Conservation (phyloP, 1,140 invertebrate genomes). For the Papilio xuthus region DNA sequence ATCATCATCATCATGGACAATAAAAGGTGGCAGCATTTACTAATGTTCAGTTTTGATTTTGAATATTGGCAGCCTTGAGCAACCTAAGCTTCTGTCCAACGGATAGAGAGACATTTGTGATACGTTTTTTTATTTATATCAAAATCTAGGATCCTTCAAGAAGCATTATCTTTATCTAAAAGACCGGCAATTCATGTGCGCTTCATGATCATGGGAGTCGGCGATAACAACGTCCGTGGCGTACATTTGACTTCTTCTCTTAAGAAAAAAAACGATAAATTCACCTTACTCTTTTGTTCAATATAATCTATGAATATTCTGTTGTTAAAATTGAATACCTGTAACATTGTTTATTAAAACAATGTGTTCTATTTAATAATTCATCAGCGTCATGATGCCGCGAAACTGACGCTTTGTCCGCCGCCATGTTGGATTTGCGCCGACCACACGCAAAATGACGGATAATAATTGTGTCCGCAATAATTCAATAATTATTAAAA, state of each 20-base stretch:
- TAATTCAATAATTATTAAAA: neutral
- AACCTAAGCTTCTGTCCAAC: too few relatives aligned
- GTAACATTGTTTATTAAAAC: neutral
- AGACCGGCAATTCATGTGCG: too few relatives aligned
- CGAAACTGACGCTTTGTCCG: neutral
- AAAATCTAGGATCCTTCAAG: too few relatives aligned
- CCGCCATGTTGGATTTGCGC: slow-evolving; percentile 5
- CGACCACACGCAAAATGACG: slow-evolving; percentile 18
- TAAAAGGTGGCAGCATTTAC: neutral
- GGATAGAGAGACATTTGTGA: too few relatives aligned
- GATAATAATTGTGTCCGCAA: slow-evolving; percentile 5
- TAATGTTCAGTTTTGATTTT: neutral
- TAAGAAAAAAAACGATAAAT: too few relatives aligned
- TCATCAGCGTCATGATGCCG: neutral
- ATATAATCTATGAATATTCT: neutral
- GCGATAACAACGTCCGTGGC: too few relatives aligned
- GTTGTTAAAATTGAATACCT: neutral
- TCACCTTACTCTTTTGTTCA: neutral
- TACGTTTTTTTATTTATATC: neutral
- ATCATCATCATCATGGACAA: too few relatives aligned
- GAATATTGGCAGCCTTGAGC: neutral
- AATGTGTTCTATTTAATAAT: slow-evolving; percentile 2
- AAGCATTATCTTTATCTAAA: too few relatives aligned
- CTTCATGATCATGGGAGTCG: too few relatives aligned
- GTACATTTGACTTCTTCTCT: too few relatives aligned